Conservation (phyloP, 2,888 invertebrate species). For the Mesodorylaimus sp. region DNA sequence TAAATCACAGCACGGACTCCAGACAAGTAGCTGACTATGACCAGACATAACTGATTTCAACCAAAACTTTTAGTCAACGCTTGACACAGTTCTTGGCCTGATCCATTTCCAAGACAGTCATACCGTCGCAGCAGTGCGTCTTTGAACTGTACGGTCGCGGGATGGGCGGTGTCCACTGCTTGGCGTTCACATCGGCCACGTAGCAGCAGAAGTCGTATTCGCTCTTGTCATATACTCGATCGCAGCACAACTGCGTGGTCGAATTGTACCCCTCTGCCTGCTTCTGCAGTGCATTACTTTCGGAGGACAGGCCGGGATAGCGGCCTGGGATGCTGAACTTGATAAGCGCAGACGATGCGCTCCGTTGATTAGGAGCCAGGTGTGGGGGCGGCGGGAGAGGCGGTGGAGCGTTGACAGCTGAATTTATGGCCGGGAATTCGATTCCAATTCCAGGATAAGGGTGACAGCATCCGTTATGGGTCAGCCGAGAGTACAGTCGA, state of each 20-base stretch:
- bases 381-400: not conserved
- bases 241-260: slow-evolving; percentile 7
- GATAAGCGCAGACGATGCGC: too few relatives aligned
- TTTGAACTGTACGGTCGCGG: slow-evolving; percentile 5
- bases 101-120: too few relatives aligned
- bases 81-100: too few relatives aligned
- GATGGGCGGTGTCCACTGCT: not conserved
- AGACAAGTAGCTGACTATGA: too few relatives aligned
- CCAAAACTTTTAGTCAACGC: too few relatives aligned
- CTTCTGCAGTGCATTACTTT: not conserved
- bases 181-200: slow-evolving; percentile 5
- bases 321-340: too few relatives aligned
- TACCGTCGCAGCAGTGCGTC: slow-evolving; percentile 8
- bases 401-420: not conserved
- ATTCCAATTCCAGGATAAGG: too few relatives aligned
- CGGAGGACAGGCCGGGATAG: too few relatives aligned
- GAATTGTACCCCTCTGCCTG: slow-evolving; percentile 9
- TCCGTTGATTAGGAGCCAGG: too few relatives aligned
- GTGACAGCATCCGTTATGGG: slow-evolving; percentile 2
- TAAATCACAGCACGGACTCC: too few relatives aligned
- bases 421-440: too few relatives aligned
- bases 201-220: slow-evolving; percentile 9
- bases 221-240: slow-evolving; percentile 4
- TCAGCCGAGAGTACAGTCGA: not conserved
- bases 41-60: too few relatives aligned